Base-by-base conservation (phyloP, 2,113 vertebrate species). In the Turdus rufiventris region DNA sequence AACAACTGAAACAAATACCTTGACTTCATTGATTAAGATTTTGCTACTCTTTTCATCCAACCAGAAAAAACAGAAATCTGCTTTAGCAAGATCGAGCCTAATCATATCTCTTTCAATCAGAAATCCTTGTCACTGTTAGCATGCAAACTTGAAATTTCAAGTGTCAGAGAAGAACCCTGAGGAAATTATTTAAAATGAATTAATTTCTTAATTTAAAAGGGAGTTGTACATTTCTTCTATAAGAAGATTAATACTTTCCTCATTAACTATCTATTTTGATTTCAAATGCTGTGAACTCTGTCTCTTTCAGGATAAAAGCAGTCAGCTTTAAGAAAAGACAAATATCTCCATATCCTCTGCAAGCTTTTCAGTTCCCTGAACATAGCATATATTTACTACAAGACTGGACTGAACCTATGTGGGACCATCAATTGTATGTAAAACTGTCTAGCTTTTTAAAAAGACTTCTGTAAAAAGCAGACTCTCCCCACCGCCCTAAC, bases 111-210 rank as follows among this genome's bases (percentile, higher is more conserved):
- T 66, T 40, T 19, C 18, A 25, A 82, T 68, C 79, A 61, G 51
- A 94, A 97, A 90, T 82, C 18, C 40, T 91, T 91, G 23, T 42
- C 82, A 85, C n/a, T 76, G 10, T 92, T 92, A 81, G 62, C 43
- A 70, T 53, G 31, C 12, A 91, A 94, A 82, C 62, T 36, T 20
- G 58, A 53, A 94, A 93, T 56, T 85, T 94, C 14, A 74, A 68
- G 40, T 81, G 50, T 80, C 88, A 73, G 53, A 65, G 51, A 79
- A 83, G 53, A 74, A 85, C 33, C 83, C 79, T 72, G 16, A 16
- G 45, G 91, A 96, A 96, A 95, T 93, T 8, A 94, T 74, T 95
- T 71, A 63, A 96, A 82, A 21, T 29, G 5, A 86, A 89, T 95
- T 60, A 40, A 93, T 92, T 88, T 63, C 26, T 82, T 93, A 82